Evolutionary conservation across 2,113 vertebrate genomes (phyloP), one percentile per base, ranked within the genome.

Genomic region (Etheostoma spectabile): DNA sequence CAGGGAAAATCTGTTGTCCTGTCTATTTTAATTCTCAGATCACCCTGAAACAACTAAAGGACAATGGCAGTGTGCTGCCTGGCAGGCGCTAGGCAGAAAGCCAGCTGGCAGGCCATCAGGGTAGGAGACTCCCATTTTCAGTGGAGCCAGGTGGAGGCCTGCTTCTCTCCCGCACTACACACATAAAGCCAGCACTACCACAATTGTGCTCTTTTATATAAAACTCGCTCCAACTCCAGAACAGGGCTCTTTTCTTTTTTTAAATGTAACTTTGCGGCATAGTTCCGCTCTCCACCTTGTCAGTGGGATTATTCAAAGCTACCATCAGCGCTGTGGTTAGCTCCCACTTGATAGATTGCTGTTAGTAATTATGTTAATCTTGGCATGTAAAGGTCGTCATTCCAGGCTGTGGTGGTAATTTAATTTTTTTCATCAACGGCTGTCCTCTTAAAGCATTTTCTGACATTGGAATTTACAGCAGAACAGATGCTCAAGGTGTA

Each of bases 41-140:
- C 86, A 87, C 88, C 89, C 90, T 89, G 87, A 90, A 91, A 93
- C 83, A 87, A 86, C 79, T 86, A 88, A 88, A 93, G 91, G 92
- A 93, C 93, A 94, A 92, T 91, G 83, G 90, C 86, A 79, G 87
- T 87, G 91, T 90, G 90, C 92, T 89, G 91, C 87, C 90, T 89
- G 89, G 93, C 91, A 91, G 88, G 87, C 84, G 86, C 88, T 80
- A 89, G 93, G 92, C 93, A 74, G 68, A 30, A n/a, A n/a, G 93
- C 93, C 93, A 94, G 90, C 85, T 94, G 93, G 93, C 90, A 77
- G 65, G 56, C 60, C 75, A 69, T 55, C 66, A 8, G 71, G 80
- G 65, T 33, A 73, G 91, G 86, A 92, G 86, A 85, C 85, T 91
- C 90, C 88, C 85, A 48, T 77, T 81, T 89, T 85, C 83, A 88